phyloP scores from a whole-genome alignment of 2,888 invertebrate species.

The Gandaritis pyraliata region DNA sequence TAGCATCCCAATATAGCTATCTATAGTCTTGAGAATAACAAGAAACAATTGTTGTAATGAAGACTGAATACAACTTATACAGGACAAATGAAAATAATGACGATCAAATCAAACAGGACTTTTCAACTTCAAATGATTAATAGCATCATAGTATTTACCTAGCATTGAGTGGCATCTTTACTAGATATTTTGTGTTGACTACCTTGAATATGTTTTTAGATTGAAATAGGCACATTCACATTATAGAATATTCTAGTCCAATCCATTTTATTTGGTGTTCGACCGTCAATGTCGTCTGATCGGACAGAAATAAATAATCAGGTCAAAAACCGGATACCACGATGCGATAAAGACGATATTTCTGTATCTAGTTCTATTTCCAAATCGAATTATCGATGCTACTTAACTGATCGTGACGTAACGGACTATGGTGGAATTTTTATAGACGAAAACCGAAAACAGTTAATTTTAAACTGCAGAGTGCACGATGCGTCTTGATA shows the following conservation, averaged over 20 bases:
- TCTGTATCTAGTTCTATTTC: slow-evolving; percentile 12
- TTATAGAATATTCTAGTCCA: slow-evolving; percentile 15
- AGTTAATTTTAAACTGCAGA: not conserved
- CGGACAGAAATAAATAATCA: slow-evolving; percentile 35
- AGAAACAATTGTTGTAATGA: slow-evolving; percentile 36
- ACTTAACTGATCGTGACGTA: slow-evolving; percentile 18
- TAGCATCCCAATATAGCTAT: slow-evolving; percentile 24
- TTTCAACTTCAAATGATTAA: no score
- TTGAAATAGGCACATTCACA: not conserved
- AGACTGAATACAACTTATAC: slow-evolving; percentile 8
- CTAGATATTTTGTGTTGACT: not conserved
- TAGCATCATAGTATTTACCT: not conserved
- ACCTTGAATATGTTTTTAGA: not conserved
- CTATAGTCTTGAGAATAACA: slow-evolving; percentile 26
- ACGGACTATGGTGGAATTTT: slow-evolving; percentile 10
- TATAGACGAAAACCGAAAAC: slow-evolving; percentile 1
- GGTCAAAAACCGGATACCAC: slow-evolving; percentile 37
- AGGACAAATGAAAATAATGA: slow-evolving; percentile 4
- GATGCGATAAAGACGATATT: slow-evolving; percentile 25
- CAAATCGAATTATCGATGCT: slow-evolving; percentile 14
- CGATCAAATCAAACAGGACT: not conserved
- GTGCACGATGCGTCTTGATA: not conserved
- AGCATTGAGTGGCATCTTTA: no score
- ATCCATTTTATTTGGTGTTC: slow-evolving; percentile 1
- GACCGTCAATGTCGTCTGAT: slow-evolving; percentile 26